A percentile compares a stretch with the other conserved stretches of the same genome.
phyloP scores from a whole-genome alignment of 2,888 invertebrate species.

The Rosalia funebris region DNA sequence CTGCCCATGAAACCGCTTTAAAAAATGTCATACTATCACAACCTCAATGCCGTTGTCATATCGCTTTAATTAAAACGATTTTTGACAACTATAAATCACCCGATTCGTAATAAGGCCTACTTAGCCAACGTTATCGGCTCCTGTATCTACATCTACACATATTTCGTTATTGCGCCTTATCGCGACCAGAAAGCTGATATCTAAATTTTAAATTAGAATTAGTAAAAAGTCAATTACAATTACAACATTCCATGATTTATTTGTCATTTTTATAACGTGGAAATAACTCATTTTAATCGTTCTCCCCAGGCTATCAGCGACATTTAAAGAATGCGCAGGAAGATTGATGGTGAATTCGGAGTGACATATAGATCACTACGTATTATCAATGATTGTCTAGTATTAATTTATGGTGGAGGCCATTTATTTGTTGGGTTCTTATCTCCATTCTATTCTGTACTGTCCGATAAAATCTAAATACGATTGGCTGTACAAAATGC shows the following conservation, averaged over 20 bases:
- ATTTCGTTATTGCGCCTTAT: neutral
- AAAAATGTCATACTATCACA: no score
- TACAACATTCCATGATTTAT: conserved; percentile 23
- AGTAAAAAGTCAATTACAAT: conserved; percentile 21
- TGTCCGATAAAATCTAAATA: conserved; percentile 10
- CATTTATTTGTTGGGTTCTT: conserved; percentile 23
- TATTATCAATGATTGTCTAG: conserved; percentile 24
- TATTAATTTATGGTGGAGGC: conserved; percentile 18
- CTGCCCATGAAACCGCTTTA: no score
- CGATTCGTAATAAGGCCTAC: neutral
- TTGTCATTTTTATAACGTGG: conserved; percentile 11
- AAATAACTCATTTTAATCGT: conserved; percentile 21
- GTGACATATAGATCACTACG: conserved; percentile 18
- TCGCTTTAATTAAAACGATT: neutral
- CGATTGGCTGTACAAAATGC: neutral
- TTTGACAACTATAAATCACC: neutral
- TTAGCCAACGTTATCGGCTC: neutral
- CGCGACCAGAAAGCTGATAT: neutral
- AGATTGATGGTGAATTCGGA: conserved; percentile 17
- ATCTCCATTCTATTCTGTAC: conserved; percentile 17
- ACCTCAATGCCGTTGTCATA: neutral
- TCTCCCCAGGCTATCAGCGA: conserved; percentile 20
- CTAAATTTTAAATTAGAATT: conserved; percentile 17
- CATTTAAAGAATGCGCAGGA: conserved; percentile 24
- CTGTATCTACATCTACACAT: neutral